These are phyloP conservation scores for Parambassis ranga DNA, from an alignment of 2,797 vertebrate species.

Conservation along the genomic window DNA sequence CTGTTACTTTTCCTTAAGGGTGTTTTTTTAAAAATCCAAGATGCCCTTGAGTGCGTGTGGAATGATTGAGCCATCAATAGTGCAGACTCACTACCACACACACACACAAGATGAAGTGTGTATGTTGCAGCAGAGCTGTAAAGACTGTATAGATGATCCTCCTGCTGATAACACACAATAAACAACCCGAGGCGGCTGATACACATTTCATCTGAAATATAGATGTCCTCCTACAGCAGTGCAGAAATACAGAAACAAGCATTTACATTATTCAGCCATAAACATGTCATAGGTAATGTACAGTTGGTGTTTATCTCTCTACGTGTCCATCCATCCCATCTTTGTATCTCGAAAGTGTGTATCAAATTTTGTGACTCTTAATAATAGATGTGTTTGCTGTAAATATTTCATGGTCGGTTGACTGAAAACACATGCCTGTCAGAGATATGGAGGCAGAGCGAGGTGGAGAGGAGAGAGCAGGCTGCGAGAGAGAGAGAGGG, in stretches of 20 bases:
- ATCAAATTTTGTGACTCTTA: slow-evolving; percentile 71
- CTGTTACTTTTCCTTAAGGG: too few relatives aligned
- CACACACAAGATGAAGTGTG: slow-evolving; percentile 7
- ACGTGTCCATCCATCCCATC: slow-evolving; percentile 25
- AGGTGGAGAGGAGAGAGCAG: slow-evolving; percentile 1
- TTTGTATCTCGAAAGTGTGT: slow-evolving; percentile 50
- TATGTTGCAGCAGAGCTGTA: slow-evolving; percentile 5
- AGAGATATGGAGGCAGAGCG: slow-evolving; percentile 64
- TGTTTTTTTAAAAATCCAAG: neutral
- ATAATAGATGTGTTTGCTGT: slow-evolving; percentile 79
- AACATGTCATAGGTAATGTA: slow-evolving; percentile 16
- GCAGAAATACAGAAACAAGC: neutral
- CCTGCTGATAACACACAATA: slow-evolving; percentile 23
- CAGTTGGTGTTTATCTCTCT: neutral
- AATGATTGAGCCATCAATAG: slow-evolving; percentile 31
- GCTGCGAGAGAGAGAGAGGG: slow-evolving; percentile 11
- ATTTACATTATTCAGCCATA: slow-evolving; percentile 1
- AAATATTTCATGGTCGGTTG: slow-evolving; percentile 80
- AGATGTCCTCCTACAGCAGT: slow-evolving; percentile 19
- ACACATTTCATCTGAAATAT: slow-evolving; percentile 40
- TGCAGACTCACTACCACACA: slow-evolving; percentile 33
- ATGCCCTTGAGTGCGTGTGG: slow-evolving; percentile 52
- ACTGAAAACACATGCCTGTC: slow-evolving; percentile 69
- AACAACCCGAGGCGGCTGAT: slow-evolving; percentile 1
- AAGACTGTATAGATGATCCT: slow-evolving; percentile 31